phyloP scores from a whole-genome alignment of 2,113 vertebrate species.

The Macquaria ambigua region DNA sequence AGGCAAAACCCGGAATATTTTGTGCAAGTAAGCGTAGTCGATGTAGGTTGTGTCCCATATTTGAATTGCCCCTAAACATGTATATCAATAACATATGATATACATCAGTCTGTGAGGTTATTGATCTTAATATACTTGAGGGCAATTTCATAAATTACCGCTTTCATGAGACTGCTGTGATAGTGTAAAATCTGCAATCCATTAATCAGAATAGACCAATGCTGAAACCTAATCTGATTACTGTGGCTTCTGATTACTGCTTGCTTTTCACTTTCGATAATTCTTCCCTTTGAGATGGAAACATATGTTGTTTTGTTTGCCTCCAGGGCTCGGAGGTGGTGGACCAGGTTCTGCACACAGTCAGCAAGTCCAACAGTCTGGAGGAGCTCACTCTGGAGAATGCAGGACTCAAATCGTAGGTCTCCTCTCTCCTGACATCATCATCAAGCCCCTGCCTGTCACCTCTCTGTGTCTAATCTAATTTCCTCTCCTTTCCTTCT shows the following conservation, averaged over 20 bases:
- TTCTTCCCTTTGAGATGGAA: background rate
- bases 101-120: background rate
- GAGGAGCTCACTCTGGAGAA: constrained; percentile 95
- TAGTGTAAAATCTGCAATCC: background rate
- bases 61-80: background rate
- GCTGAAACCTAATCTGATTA: background rate
- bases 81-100: background rate
- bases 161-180: background rate
- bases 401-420: constrained; percentile 92
- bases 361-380: constrained; percentile 93
- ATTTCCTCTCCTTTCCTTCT: constrained; percentile 35
- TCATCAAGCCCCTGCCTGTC: constrained; percentile 9
- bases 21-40: too few species aligned
- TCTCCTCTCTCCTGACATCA: constrained; percentile 35
- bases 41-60: background rate
- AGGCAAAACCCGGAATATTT: too few species aligned
- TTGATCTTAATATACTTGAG: background rate
- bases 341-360: constrained; percentile 92
- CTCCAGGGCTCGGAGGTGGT: constrained; percentile 91
- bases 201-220: background rate
- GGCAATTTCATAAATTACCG: background rate
- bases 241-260: too few species aligned
- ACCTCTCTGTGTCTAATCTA: constrained; percentile 28
- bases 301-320: constrained; percentile 7
- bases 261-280: constrained; percentile 6